phyloP scores from a whole-genome alignment of 2,113 vertebrate genomes.

The Perognathus longimembris region DNA sequence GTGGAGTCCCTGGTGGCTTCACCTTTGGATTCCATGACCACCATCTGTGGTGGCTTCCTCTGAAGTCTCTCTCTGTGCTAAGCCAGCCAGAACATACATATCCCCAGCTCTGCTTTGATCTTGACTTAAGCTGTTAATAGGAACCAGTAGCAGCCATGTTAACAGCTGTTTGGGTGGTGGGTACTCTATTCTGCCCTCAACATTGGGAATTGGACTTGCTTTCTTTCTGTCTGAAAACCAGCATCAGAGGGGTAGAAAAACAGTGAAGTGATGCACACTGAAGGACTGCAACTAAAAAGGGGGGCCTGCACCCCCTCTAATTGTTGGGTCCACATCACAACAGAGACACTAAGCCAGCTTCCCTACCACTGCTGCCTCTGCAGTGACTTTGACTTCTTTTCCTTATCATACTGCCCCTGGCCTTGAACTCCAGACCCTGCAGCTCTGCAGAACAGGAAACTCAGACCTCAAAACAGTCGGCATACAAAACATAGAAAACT shows the following conservation, averaged over 20 bases:
- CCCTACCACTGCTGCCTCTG: background rate
- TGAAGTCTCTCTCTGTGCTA: slow-evolving; percentile 51
- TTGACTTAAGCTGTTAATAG: slow-evolving; percentile 28
- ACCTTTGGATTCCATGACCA: background rate
- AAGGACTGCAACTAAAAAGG: no score
- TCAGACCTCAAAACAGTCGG: background rate
- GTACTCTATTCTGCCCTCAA: background rate
- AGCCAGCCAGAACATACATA: slow-evolving; percentile 48
- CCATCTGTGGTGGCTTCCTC: slow-evolving; percentile 64
- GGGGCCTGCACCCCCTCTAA: slow-evolving; percentile 12
- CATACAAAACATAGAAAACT: background rate
- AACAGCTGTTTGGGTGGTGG: slow-evolving; percentile 50
- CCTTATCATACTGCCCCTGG: background rate
- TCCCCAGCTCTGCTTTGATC: slow-evolving; percentile 60
- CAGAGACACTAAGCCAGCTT: background rate
- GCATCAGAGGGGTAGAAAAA: background rate
- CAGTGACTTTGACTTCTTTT: background rate
- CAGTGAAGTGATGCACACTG: background rate
- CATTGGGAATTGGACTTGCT: background rate
- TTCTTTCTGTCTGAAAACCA: slow-evolving; percentile 18
- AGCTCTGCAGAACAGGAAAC: background rate
- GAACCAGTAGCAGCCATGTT: background rate
- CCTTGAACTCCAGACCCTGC: background rate
- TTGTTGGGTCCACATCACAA: background rate
- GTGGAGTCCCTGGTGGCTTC: slow-evolving; percentile 52